phyloP scores from a whole-genome alignment of 2,888 invertebrate genomes.

The Ichneumoninae sp. region DNA sequence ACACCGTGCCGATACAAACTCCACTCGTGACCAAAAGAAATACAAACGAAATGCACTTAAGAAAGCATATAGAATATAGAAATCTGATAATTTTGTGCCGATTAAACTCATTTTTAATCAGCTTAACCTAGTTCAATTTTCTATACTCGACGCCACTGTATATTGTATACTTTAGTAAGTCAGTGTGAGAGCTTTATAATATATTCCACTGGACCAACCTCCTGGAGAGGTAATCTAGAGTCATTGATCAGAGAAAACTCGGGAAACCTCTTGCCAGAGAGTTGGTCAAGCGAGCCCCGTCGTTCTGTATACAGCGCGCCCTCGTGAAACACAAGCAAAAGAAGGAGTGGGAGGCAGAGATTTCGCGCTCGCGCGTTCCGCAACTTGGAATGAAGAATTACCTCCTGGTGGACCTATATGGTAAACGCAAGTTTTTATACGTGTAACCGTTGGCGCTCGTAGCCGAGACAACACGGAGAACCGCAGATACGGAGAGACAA shows the following conservation, averaged over 20 bases:
- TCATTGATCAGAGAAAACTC: conserved; percentile 78
- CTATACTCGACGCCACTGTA: neutral
- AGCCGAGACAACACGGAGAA: conserved; percentile 14
- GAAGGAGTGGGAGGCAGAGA: conserved; percentile 35
- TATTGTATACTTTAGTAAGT: too few relatives aligned
- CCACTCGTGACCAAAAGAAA: too few relatives aligned
- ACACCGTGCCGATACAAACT: too few relatives aligned
- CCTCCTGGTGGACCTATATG: conserved; percentile 69
- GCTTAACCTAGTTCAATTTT: neutral
- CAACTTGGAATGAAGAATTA: conserved; percentile 68
- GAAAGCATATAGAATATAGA: neutral
- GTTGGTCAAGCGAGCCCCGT: conserved; percentile 40
- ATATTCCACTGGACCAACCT: conserved; percentile 15
- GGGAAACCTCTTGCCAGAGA: conserved; percentile 70
- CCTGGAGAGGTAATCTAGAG: conserved; percentile 69
- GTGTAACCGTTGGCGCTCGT: conserved; percentile 35
- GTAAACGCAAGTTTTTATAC: conserved; percentile 75
- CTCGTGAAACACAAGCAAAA: conserved; percentile 34
- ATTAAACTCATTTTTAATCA: neutral
- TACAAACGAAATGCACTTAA: too few relatives aligned
- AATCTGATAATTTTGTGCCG: neutral
- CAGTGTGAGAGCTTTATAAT: conserved; percentile 14
- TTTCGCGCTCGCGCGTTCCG: conserved; percentile 47
- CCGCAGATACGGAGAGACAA: conserved; percentile 54
- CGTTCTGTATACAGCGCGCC: conserved; percentile 25